These are phyloP conservation scores for Neomonachus schauinslandi DNA, from an alignment of 2,113 vertebrate genomes.

Conservation along the genomic window DNA sequence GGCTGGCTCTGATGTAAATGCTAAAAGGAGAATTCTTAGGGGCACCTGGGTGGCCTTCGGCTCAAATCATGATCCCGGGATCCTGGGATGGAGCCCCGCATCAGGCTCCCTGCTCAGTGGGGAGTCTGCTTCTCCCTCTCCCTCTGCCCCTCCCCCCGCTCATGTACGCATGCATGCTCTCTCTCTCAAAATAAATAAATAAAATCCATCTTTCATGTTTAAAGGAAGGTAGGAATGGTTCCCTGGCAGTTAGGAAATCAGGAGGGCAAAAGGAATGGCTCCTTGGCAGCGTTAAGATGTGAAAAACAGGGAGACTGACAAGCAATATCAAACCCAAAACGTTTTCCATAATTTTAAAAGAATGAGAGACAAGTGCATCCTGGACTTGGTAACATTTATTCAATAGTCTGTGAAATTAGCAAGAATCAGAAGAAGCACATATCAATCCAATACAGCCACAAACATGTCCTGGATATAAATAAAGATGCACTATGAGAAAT, in stretches of 20 bases:
- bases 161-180: background rate
- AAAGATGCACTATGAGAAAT: constrained; percentile 87
- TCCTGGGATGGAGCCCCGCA: background rate
- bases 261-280: background rate
- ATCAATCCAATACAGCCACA: constrained; percentile 88
- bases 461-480: constrained; percentile 85
- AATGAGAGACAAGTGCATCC: constrained; percentile 72
- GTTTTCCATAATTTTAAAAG: background rate
- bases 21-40: background rate
- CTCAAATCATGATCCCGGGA: background rate
- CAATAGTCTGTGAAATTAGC: constrained; percentile 87
- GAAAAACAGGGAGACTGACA: background rate
- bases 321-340: background rate
- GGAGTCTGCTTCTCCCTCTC: background rate
- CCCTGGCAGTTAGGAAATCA: background rate
- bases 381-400: constrained; percentile 91
- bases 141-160: background rate
- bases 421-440: constrained; percentile 87
- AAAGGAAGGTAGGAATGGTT: background rate
- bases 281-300: background rate
- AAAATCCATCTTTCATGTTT: background rate
- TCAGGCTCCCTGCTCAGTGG: background rate
- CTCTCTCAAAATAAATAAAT: background rate
- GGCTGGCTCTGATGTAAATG: background rate
- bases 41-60: background rate